Evolutionary conservation across 1,140 invertebrate genomes (phyloP).

Genomic region (Drosophila aff.): DNA sequence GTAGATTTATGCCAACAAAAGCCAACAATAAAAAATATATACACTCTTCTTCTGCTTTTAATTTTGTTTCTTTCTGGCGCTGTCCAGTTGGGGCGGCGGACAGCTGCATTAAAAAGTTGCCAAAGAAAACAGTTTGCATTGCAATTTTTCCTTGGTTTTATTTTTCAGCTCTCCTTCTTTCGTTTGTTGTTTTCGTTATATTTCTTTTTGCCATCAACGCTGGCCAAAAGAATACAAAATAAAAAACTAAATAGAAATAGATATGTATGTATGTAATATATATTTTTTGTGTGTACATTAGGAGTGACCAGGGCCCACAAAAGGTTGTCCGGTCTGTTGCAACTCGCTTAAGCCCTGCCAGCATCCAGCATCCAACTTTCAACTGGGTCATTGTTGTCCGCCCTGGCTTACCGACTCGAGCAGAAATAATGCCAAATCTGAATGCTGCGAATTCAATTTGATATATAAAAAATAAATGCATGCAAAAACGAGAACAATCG

Average conservation of each 20-base stretch:
- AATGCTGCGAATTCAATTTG: slow-evolving; percentile 37
- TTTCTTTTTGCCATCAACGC: slow-evolving; percentile 58
- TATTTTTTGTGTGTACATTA: slow-evolving; percentile 50
- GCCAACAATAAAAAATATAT: slow-evolving; percentile 69
- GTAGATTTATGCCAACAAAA: slow-evolving; percentile 80
- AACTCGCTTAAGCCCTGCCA: slow-evolving; percentile 48
- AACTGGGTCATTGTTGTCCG: slow-evolving; percentile 51
- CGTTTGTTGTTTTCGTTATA: slow-evolving; percentile 45
- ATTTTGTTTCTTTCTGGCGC: slow-evolving; percentile 52
- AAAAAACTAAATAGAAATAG: slow-evolving; percentile 38
- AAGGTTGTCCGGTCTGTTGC: slow-evolving; percentile 62
- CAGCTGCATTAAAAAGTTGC: slow-evolving; percentile 79
- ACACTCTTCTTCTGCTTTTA: slow-evolving; percentile 54
- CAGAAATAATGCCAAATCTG: slow-evolving; percentile 47
- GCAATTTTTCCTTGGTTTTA: slow-evolving; percentile 69
- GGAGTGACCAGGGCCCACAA: slow-evolving; percentile 57
- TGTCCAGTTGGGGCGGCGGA: slow-evolving; percentile 48
- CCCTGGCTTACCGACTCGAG: slow-evolving; percentile 39
- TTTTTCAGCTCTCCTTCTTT: slow-evolving; percentile 46
- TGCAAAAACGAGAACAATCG: slow-evolving; percentile 24
- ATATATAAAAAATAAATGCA: slow-evolving; percentile 18
- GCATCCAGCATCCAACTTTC: slow-evolving; percentile 16
- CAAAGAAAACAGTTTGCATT: slow-evolving; percentile 82
- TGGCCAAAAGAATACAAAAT: slow-evolving; percentile 27
- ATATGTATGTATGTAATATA: slow-evolving; percentile 24